Base-by-base conservation (phyloP, 1,140 invertebrate genomes). In the Steinernema feltiae region DNA sequence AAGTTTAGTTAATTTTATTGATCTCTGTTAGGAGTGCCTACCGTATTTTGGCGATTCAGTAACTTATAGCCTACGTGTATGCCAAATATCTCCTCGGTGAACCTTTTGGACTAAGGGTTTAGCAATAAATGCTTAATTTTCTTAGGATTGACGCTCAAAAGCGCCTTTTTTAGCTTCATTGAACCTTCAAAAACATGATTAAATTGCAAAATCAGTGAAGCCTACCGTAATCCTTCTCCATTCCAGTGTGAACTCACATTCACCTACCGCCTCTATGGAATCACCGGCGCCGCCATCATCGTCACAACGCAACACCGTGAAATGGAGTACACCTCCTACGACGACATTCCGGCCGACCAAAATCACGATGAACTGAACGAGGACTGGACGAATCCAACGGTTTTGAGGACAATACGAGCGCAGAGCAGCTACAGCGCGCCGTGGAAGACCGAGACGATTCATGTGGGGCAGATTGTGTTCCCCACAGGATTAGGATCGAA, bases 401-500 rank as follows among this genome's bases (percentile, higher is more conserved):
- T 27, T 63, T 21, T 63, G 2, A 63, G 24, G 24, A 63, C 53
- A 3, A 63, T 63, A 17, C 15, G 24, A 7, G 53, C 53, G 7
- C 53, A 63, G 24, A 63, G 53, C 24, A 63, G 53, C 53, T 63
- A 63, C 53, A 63, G 53, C 24, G 53, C 53, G 2, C 53, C 53
- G 53, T 63, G 53, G 53, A 63, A 63, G 24, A 63, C 53, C 2
- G 53, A 63, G 24, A 63, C 53, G 24, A 63, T 63, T 63, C 53
- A 63, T 21, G 24, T 63, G 7, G 53, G 53, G 7, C 53, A 63
- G 3, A 63, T 63, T 15, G 24, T 21, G 7, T 63, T 63, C 24
- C 53, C 53, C 24, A 63, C 53, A 12, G 53, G 53, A 63, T 63
- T 27, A 7, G 53, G 2, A 63, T 63, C 24, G 53, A 63, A 63